Base-by-base conservation (phyloP, 2,888 invertebrate genomes). In the Scaptomyza polygonia region DNA sequence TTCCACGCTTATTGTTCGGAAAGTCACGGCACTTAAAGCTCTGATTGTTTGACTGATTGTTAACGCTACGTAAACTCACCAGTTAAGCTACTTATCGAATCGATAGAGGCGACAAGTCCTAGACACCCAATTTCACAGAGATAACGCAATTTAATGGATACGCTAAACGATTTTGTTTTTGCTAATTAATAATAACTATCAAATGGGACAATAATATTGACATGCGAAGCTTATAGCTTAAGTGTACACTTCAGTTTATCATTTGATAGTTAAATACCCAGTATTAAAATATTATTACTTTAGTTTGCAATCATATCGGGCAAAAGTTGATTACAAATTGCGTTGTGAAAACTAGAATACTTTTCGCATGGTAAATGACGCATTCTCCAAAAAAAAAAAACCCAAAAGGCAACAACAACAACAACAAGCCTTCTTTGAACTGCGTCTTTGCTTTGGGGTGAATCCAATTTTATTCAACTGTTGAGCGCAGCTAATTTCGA, bases 181-280 rank as follows among this genome's bases (percentile, higher is more conserved):
- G 57, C 49, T 61, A 76, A 74, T 74, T 74, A 74, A 75, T 76
- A 75, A 74, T 63, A 63, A 67, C 71, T 71, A 59, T 63, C 62
- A 59, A 75, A 75, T 71, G 63, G 58, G 32, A 59, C 72, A 71
- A 67, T 67, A 51, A 64, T 64, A 71, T 76, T 76, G 74, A 76
- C 72, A 57, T 11, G 11, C 16, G 11, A 53, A 70, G 75, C 42
- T 45, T 34, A 40, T 49, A 70, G 75, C 42, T 7, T 57, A 51
- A 68, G 65, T 65, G 54, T 61, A 40, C 63, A 56, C 75, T 73
- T 58, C 32, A 73, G 48, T 58, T 66, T 56, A 66, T 40, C 34
- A 57, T 36, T 43, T 53, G 58, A 71, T 75, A 53, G 59, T 56
- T 62, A 59, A 49, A 55, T 32, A 62, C 36, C 12, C 25, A 25